Base-by-base conservation (phyloP, 2,888 invertebrate species). In the Hemaris fuciformis region DNA sequence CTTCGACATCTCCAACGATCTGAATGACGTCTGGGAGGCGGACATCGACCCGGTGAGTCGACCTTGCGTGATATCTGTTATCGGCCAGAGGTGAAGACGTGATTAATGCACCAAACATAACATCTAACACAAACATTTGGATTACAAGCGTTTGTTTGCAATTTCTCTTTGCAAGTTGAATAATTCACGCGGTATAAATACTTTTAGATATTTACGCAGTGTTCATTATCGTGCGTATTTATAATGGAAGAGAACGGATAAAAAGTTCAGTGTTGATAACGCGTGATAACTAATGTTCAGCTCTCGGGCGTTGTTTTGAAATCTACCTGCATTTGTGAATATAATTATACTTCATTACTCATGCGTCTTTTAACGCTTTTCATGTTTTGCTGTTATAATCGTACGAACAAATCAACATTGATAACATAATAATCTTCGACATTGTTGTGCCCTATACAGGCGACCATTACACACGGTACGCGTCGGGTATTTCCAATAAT, bases 11-110 rank as follows among this genome's bases (percentile, higher is more conserved):
- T 95, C 94, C 77, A 93, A 94, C 67, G 95, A 95, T 89, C 93
- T 96, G 80, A 95, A 95, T 93, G 96, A 96, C 88, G 93, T 96
- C 80, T 96, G 96, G 96, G 96, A 96, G 85, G 94, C 96, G 76
- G 96, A 96, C 92, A 93, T 96, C 83, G 96, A 96, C 93, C 95
- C 96, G 95, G 96, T 96, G 88, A 96, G 96, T 94, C 80, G 85
- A 86, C 87, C 88, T 87, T 89, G 83, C 73, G 67, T 72, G 75
- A 75, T 82, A 83, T 73, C 80, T 75, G 75, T 81, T 87, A 88
- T 87, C 88, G 70, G 71, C 74, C 27, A 41, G 61, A 62, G 57
- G 61, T 62, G 61, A 62, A 46, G 64, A 57, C 48, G 59, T 57
- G 45, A 64, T 68, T 61, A 64, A 65, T 69, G 64, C 64, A 65